Evolutionary conservation across 2,797 vertebrate species (phyloP), one percentile per base, ranked within the genome.

Genomic region (Distichodus sexfasciatus): DNA sequence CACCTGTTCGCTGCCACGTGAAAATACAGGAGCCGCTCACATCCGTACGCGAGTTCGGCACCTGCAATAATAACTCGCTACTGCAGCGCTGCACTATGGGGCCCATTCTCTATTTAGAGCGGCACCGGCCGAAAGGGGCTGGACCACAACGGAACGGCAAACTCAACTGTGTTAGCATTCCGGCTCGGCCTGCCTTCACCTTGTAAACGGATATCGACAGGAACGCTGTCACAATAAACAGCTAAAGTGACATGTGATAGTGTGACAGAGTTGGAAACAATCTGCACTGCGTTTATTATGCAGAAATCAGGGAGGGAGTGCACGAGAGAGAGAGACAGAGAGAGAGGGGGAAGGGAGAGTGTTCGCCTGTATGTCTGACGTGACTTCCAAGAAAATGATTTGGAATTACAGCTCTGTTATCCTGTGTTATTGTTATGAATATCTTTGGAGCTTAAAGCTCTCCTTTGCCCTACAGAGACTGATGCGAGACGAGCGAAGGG

Each of bases 51-150:
- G 66, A 74, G 79, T 28, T 74, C 38, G 9, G 28, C 76, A 89
- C 89, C 86, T 90, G 88, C 83, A 87, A 87, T 74, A 87, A 89
- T 84, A 88, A 78, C n/a, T 66, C 23, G 1, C 28, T 21, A 23
- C n/a, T 44, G 19, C 23, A 5, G 21, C 47, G 14, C 14, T 8
- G 26, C 46, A 51, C 35, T 53, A 26, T 17, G 48, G 53, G 51
- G 77, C 36, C n/a, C 21, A 24, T 51, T 59, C 50, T 77, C 17
- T 36, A 55, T 65, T 60, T 70, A 54, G 15, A 53, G 31, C 26
- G 0, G 28, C 24, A 6, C 2, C n/a, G n/a, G n/a, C n/a, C n/a
- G n/a, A n/a, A n/a, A n/a, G n/a, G n/a, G n/a, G n/a, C n/a, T n/a
- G 41, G 48, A 3, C 6, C 46, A 47, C 54, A 50, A 31, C 2